Base-by-base conservation (phyloP, 2,113 vertebrate species). In the Melanerpes aurifrons region DNA sequence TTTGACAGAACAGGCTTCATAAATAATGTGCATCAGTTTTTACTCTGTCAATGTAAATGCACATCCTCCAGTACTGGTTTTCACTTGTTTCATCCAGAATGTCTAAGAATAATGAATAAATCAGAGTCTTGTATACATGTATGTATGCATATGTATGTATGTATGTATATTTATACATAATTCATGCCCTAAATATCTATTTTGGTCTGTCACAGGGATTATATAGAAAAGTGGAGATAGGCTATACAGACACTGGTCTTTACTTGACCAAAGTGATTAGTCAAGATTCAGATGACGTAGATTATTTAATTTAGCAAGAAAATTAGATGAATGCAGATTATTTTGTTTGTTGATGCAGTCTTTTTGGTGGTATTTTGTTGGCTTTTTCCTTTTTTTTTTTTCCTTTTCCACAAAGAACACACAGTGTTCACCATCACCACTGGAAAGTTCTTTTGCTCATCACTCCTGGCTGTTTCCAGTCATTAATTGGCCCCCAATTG, bases 21-120 rank as follows among this genome's bases (percentile, higher is more conserved):
- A 96, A 96, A 96, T 94, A 96, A 95, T 88, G 86, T 94, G 93
- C 93, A 69, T 93, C 87, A 45, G 76, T 92, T 95, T 88, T 90
- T 75, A 20, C 87, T 88, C 93, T 95, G 95, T 72, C 95, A 95
- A n/a, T 86, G 80, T 91, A 92, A 90, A 91, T 85, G 86, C 78
- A 59, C 83, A 75, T 92, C 76, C 71, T 90, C 86, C 90, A 82
- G 82, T 77, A 59, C 87, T 84, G 82, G 73, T 78, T 96, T 88
- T 67, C 80, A 86, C 70, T 93, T 92, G 88, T 94, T 96, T 96
- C 89, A 94, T 93, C 85, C 9, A 17, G 80, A 91, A 92, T 72
- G 88, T 85, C 83, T 75, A 5, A 74, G 82, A 62, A 26, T 63
- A 80, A 93, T 95, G 72, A 96, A 93, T 96, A 95, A 92, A 86